These are phyloP conservation scores for Lacerta bilineata DNA, from an alignment of 2,797 vertebrate species.

Conservation along the genomic window DNA sequence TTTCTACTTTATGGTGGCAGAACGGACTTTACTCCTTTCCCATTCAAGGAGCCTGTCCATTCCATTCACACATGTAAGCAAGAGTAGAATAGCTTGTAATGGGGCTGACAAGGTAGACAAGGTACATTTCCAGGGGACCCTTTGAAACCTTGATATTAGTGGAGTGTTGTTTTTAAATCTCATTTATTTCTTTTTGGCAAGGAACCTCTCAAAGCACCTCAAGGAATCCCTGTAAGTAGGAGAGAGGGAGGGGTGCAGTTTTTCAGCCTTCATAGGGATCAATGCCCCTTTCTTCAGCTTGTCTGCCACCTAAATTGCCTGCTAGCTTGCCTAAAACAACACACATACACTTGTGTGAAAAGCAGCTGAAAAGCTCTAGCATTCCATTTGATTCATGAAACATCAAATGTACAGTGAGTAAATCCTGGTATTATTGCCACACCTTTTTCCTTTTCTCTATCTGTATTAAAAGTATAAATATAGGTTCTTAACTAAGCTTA, in stretches of 20 bases:
- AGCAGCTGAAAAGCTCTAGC: neutral
- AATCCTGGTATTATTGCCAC: neutral
- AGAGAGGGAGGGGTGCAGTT: neutral
- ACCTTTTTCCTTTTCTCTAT: too few species aligned
- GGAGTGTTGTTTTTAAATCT: too few species aligned
- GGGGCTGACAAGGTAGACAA: neutral
- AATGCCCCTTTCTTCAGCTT: neutral
- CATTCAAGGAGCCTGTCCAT: neutral
- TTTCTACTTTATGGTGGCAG: neutral
- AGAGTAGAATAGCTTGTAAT: neutral
- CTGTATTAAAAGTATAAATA: accelerated
- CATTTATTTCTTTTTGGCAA: neutral
- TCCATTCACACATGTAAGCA: neutral
- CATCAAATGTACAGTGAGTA: neutral
- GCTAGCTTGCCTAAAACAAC: neutral
- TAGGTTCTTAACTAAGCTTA: neutral
- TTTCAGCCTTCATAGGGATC: neutral
- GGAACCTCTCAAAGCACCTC: neutral
- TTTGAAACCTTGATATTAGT: neutral
- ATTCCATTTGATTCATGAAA: neutral
- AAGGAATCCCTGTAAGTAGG: neutral
- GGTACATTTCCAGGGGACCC: neutral
- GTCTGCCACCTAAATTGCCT: neutral
- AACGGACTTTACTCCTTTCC: neutral
- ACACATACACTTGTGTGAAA: neutral